Evolutionary conservation across 2,113 vertebrate species (phyloP).

Genomic region (Nesoenas mayeri): DNA sequence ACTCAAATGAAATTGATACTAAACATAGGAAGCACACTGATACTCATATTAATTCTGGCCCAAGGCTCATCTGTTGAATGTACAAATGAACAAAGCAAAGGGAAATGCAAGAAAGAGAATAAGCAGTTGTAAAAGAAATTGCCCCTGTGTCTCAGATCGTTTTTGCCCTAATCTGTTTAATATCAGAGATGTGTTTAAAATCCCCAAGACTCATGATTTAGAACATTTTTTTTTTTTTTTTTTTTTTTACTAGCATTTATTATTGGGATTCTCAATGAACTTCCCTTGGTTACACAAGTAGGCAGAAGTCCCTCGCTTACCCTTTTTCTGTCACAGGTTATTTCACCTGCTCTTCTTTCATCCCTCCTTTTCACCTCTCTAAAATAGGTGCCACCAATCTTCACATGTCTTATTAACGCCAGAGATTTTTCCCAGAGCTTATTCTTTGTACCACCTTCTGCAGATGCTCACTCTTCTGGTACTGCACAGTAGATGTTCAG

Average conservation of each 20-base stretch:
- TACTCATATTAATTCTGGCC: neutral
- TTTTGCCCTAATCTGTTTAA: neutral
- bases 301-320: neutral
- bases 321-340: neutral
- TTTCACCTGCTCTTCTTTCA: neutral
- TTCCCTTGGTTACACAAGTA: neutral
- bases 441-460: neutral
- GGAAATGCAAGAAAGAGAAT: neutral
- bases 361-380: neutral
- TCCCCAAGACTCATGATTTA: neutral
- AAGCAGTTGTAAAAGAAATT: neutral
- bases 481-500: neutral
- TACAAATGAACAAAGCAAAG: neutral
- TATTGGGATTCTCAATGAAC: neutral
- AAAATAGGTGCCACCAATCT: neutral
- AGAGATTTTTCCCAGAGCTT: neutral
- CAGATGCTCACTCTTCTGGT: neutral
- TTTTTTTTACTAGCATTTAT: neutral
- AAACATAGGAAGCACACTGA: neutral
- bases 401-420: neutral
- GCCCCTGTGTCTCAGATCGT: neutral
- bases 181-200: neutral
- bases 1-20: neutral
- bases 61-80: neutral
- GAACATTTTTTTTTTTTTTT: neutral